Percentiles rank a stretch among this genome's conserved stretches.
Evolutionary conservation across 2,113 vertebrate species (phyloP).

Genomic region (Elephantulus edwardii): DNA sequence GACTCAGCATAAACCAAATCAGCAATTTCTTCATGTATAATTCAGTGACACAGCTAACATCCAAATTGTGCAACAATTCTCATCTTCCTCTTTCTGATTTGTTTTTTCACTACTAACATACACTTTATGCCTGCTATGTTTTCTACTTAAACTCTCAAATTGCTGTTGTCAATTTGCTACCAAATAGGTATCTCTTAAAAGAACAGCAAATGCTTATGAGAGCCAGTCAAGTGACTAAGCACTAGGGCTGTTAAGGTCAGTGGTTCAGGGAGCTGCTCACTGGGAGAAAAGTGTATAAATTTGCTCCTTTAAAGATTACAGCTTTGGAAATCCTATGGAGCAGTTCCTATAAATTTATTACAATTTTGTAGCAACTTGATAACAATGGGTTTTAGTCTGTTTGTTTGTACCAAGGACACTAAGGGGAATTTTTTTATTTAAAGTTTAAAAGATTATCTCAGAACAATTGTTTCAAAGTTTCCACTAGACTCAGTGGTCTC

Average conservation of each 20-base stretch:
- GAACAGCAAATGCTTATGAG: neutral
- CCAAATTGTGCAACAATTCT: neutral
- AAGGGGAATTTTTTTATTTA: neutral
- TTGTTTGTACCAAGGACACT: neutral
- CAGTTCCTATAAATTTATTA: neutral
- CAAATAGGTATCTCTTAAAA: neutral
- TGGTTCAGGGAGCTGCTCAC: neutral
- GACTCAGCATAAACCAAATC: no score
- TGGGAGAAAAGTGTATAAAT: neutral
- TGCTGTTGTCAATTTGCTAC: neutral
- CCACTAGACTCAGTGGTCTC: neutral
- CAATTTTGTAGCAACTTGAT: neutral
- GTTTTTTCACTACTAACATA: neutral
- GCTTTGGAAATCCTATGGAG: neutral
- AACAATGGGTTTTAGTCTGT: neutral
- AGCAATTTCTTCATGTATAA: neutral
- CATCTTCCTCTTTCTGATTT: neutral
- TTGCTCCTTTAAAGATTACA: neutral
- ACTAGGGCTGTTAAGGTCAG: neutral
- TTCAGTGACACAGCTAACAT: neutral
- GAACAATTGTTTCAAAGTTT: neutral
- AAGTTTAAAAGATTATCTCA: neutral
- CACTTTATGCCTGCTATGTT: neutral
- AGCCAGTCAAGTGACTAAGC: neutral
- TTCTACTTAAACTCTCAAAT: neutral